A percentile compares a stretch with the other conserved stretches of the same genome.
These are phyloP conservation scores for Cheilosia variabilis DNA, from an alignment of 2,888 invertebrate genomes.

Conservation along the genomic window DNA sequence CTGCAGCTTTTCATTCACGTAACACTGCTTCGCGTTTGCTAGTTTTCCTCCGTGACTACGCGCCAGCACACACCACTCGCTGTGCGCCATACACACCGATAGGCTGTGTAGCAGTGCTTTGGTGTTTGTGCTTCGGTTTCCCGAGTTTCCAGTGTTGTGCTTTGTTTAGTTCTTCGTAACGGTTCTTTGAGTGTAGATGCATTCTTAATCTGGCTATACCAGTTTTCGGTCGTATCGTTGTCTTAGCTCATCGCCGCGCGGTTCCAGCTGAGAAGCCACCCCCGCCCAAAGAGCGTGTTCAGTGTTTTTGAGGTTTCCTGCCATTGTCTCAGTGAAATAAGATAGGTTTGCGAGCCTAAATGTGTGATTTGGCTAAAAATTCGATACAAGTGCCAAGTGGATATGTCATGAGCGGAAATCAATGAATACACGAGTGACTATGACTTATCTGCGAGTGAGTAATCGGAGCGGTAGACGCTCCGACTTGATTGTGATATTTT, in stretches of 20 bases:
- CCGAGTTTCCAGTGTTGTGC: slow-evolving; percentile 63
- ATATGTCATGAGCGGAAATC: slow-evolving; percentile 64
- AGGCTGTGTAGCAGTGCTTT: slow-evolving; percentile 4
- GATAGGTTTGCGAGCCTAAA: slow-evolving; percentile 25
- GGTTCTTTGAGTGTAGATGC: slow-evolving; percentile 84
- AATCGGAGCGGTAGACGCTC: slow-evolving; percentile 56
- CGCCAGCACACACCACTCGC: slow-evolving; percentile 48
- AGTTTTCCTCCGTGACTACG: slow-evolving; percentile 67
- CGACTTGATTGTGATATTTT: slow-evolving; percentile 63
- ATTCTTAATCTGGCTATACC: slow-evolving; percentile 70
- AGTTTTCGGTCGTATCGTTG: slow-evolving; percentile 51
- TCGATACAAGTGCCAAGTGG: slow-evolving; percentile 16
- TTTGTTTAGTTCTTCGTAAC: slow-evolving; percentile 82
- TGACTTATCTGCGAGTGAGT: slow-evolving; percentile 65
- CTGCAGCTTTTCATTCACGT: slow-evolving; percentile 74
- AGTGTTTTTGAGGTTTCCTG: slow-evolving; percentile 20
- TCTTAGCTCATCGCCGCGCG: slow-evolving; percentile 51
- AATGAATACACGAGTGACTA: slow-evolving; percentile 63
- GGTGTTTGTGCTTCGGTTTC: slow-evolving; percentile 60
- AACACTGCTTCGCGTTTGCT: slow-evolving; percentile 62
- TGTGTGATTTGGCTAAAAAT: slow-evolving; percentile 38
- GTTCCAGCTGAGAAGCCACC: slow-evolving; percentile 61
- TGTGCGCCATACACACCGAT: slow-evolving; percentile 54
- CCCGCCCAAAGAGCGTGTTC: slow-evolving; percentile 36
- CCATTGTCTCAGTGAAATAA: not conserved